Conservation (phyloP, 2,113 vertebrate species). For the Ptilorrhoa leucosticta region DNA sequence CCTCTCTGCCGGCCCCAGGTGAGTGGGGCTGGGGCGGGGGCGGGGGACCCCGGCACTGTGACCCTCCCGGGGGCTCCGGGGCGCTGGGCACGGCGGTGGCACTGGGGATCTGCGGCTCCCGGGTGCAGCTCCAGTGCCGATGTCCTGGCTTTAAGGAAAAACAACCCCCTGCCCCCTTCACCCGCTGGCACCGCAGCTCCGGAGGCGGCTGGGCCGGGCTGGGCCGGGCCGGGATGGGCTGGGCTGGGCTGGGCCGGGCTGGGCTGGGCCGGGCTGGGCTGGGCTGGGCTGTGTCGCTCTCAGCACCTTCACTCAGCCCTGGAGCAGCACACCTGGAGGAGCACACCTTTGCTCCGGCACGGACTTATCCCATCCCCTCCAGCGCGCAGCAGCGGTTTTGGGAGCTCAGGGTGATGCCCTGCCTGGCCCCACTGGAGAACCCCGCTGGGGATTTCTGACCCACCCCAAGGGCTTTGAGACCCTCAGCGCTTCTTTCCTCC, state of each 20-base stretch:
- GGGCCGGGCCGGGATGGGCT: no score
- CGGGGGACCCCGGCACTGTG: accelerated
- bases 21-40: background rate
- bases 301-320: background rate
- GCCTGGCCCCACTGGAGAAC: background rate
- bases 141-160: accelerated
- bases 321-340: no score
- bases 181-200: accelerated
- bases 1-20: background rate
- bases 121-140: accelerated
- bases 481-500: background rate
- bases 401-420: background rate
- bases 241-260: background rate
- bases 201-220: background rate
- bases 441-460: background rate
- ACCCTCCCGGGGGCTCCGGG: background rate
- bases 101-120: accelerated
- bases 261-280: background rate
- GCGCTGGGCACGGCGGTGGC: accelerated
- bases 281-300: background rate
- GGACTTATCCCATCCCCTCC: background rate
- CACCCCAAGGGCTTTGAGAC: background rate
- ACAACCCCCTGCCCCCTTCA: background rate
- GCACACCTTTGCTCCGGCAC: background rate
- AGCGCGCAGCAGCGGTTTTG: accelerated